Conservation (phyloP, 1,140 invertebrate genomes). For the Bradysia coprophila region DNA sequence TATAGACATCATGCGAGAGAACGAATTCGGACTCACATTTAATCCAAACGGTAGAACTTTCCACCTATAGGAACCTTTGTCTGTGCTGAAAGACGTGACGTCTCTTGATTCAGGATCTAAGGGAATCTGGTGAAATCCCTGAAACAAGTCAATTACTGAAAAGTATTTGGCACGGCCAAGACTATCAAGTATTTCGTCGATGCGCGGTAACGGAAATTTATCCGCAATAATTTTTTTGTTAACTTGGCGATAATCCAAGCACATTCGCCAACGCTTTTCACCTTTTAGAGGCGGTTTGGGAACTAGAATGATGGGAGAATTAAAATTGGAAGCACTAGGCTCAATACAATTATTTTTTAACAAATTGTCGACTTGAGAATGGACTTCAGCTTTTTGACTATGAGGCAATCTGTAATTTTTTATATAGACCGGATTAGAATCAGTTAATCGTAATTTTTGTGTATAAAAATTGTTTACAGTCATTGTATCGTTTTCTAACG, state of each 20-base stretch:
- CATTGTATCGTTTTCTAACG: constrained; percentile 7
- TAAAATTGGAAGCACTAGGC: background rate
- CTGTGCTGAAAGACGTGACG: constrained; percentile 17
- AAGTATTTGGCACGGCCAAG: constrained; percentile 15
- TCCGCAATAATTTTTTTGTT: constrained; percentile 9
- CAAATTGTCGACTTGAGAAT: background rate
- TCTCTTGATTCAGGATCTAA: constrained; percentile 9
- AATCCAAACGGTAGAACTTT: constrained; percentile 6
- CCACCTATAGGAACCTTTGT: constrained; percentile 4
- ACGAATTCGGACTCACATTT: constrained; percentile 4
- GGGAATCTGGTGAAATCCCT: constrained; percentile 24
- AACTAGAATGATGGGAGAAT: constrained; percentile 1
- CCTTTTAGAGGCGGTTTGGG: background rate
- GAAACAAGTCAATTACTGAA: constrained; percentile 15
- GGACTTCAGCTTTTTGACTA: constrained; percentile 1
- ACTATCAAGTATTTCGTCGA: constrained; percentile 18
- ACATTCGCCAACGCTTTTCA: constrained; percentile 1
- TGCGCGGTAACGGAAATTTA: constrained; percentile 23
- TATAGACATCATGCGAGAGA: constrained; percentile 2
- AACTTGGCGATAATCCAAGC: constrained; percentile 2
- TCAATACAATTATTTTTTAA: constrained; percentile 1
- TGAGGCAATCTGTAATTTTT: constrained; percentile 4
- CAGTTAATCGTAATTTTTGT: constrained; percentile 6
- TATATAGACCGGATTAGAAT: background rate
- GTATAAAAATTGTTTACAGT: constrained; percentile 7